A percentile compares a stretch with the other conserved stretches of the same genome.
phyloP scores from a whole-genome alignment of 2,113 vertebrate species.

The Scolopax mira region DNA sequence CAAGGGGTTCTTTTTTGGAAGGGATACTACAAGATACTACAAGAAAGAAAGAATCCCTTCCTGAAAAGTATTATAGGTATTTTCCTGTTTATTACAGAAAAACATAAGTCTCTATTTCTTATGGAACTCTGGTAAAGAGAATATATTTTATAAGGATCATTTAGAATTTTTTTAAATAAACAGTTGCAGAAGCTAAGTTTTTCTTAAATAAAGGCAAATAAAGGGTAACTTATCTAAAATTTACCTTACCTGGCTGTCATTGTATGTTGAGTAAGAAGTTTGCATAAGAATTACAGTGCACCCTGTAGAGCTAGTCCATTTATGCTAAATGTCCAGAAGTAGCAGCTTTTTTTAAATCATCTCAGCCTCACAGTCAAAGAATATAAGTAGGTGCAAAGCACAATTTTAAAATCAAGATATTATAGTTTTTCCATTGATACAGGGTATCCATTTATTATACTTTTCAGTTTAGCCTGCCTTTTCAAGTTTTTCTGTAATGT shows the following conservation, averaged over 20 bases:
- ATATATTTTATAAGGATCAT: background rate
- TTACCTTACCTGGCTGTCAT: background rate
- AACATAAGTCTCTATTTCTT: background rate
- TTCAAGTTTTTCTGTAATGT: background rate
- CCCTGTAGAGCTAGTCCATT: background rate
- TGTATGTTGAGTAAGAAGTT: background rate
- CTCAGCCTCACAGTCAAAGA: background rate
- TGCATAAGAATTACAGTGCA: background rate
- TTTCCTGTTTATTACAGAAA: background rate
- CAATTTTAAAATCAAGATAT: background rate
- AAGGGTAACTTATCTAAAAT: background rate
- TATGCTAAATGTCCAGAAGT: background rate
- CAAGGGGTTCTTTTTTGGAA: background rate
- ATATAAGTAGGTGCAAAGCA: background rate
- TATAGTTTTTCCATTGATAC: background rate
- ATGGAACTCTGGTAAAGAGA: background rate
- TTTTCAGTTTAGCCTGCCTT: background rate
- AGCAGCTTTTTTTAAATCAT: background rate
- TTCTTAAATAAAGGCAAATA: background rate
- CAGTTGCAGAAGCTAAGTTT: background rate
- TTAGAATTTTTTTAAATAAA: background rate
- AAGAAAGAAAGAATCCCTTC: background rate
- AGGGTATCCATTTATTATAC: background rate
- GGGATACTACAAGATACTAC: accelerated
- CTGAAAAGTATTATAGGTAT: background rate